Evolutionary conservation across 2,888 invertebrate genomes (phyloP), one percentile per base, ranked within the genome.

Genomic region (Rhagonycha lutea): DNA sequence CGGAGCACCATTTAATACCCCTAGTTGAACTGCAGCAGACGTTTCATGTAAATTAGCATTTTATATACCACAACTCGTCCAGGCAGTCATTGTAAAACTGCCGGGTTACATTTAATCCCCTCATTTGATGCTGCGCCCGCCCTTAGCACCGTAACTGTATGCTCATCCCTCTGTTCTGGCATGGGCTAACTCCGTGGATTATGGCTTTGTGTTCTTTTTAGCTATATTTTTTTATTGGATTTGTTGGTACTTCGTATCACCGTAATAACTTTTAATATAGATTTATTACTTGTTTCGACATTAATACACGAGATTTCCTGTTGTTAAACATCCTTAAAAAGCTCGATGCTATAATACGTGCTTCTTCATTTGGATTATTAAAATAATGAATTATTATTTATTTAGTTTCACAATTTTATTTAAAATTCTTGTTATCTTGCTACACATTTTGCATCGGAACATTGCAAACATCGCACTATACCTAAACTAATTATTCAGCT

Each of bases 261-360:
- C 80, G 83, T 83, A 83, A 82, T 82, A 83, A 83, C 84, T 83
- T 84, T 83, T 86, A 86, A 86, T 86, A 85, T 82, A 83, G 84
- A 86, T 86, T 86, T 86, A 86, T 86, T 81, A 84, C 83, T 77
- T 86, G 85, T 86, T 86, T 84, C 86, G 86, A 86, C 86, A 82
- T 82, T 85, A 86, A 86, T 85, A 82, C 83, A 68, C 76, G 82
- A 81, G 83, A 84, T 84, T 84, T 84, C 81, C 68, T 68, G 68
- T 68, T 68, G 18, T 29, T 28, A 14, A 67, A 29, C 63, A 65
- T 65, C 23, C 63, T 26, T 65, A 47, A 47, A 47, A 28, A 47
- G 4, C 47, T 47, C 47, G 47, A 47, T n/a, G 12, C 47, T n/a
- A 47, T 47, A 47, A 47, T 47, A n/a, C 47, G 47, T 12, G 47